phyloP scores from a whole-genome alignment of 2,797 vertebrate species.

The Sebastes steindachneri region DNA sequence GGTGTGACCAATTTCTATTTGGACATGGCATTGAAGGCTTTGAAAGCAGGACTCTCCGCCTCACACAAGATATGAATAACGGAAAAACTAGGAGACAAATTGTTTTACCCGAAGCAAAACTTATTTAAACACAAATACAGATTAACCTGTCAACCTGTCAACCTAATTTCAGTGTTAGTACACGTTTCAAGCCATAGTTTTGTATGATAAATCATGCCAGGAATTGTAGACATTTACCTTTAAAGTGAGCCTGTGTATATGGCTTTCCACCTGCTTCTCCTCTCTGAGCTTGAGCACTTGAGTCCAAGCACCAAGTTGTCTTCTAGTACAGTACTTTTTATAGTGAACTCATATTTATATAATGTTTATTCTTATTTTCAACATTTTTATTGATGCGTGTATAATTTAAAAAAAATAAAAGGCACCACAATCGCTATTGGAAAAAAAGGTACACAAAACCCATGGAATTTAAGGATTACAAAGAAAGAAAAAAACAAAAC shows the following conservation, averaged over 20 bases:
- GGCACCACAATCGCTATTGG: too few relatives aligned
- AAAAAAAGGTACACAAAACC: too few relatives aligned
- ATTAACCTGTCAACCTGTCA: neutral
- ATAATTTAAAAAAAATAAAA: too few relatives aligned
- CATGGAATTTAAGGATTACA: too few relatives aligned
- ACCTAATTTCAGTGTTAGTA: neutral
- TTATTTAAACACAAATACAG: neutral
- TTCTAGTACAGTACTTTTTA: neutral
- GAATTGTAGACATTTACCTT: neutral
- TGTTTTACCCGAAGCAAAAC: neutral
- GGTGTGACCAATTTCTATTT: conserved; percentile 17
- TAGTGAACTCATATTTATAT: neutral
- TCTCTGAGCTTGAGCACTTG: neutral
- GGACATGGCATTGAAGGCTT: neutral
- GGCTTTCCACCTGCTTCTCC: neutral
- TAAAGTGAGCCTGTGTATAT: neutral
- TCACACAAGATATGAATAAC: neutral
- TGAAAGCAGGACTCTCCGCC: neutral
- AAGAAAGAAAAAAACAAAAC: too few relatives aligned
- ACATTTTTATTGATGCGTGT: too few relatives aligned
- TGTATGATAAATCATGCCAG: neutral
- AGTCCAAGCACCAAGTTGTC: neutral
- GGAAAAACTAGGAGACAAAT: neutral
- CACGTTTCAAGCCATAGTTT: neutral
- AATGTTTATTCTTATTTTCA: too few relatives aligned